These are phyloP conservation scores for Torymus auratus DNA, from an alignment of 2,888 invertebrate genomes.

Conservation along the genomic window DNA sequence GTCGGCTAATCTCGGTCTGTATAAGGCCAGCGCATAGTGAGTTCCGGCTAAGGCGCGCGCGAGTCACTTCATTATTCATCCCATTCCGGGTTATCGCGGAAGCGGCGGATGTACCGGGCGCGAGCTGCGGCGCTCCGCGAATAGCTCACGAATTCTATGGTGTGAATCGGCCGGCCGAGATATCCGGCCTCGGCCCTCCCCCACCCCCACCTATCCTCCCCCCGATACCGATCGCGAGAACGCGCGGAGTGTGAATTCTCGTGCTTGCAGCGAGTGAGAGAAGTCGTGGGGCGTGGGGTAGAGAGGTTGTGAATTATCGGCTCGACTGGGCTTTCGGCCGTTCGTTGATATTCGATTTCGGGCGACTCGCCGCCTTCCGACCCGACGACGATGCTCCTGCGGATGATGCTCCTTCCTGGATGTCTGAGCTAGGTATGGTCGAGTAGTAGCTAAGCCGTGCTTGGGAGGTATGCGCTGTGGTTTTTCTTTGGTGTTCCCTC, in stretches of 20 bases:
- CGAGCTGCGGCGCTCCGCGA: conserved; percentile 62
- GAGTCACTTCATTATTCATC: conserved; percentile 77
- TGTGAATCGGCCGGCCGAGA: conserved; percentile 64
- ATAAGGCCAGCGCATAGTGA: background rate
- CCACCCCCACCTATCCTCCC: background rate
- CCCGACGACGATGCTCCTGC: background rate
- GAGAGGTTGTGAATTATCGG: conserved; percentile 52
- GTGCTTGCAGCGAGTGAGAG: too few species aligned
- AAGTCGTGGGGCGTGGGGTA: too few species aligned
- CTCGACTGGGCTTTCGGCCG: conserved; percentile 47
- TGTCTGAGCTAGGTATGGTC: background rate
- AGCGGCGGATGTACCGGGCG: conserved; percentile 64
- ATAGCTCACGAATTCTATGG: conserved; percentile 68
- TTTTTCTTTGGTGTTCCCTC: too few species aligned
- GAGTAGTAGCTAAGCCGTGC: too few species aligned
- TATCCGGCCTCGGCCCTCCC: conserved; percentile 51
- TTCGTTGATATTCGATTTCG: conserved; percentile 50
- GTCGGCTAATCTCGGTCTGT: conserved; percentile 72
- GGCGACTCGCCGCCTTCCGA: background rate
- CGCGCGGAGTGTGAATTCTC: background rate
- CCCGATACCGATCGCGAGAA: background rate
- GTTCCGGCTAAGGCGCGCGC: conserved; percentile 64
- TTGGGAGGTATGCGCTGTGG: too few species aligned
- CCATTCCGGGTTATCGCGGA: conserved; percentile 70
- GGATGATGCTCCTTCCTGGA: background rate